Base-by-base conservation (phyloP, 2,888 invertebrate species). In the Drosophila mercatorum region DNA sequence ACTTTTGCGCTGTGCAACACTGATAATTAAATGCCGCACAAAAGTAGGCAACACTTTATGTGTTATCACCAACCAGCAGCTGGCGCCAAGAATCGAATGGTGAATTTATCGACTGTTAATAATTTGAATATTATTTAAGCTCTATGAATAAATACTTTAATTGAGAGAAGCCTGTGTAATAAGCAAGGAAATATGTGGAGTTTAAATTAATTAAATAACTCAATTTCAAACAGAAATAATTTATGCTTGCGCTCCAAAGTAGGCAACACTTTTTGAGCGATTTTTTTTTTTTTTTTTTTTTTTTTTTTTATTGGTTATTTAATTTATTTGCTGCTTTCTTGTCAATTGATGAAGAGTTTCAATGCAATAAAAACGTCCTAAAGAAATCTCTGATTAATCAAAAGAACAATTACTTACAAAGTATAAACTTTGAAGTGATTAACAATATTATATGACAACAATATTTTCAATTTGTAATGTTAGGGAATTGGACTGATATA, bases 41-140 rank as follows among this genome's bases (percentile, higher is more conserved):
- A 72, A 66, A 72, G 66, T 40, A 53, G 36, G 73, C 72, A 73
- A 53, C 43, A 40, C 11, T 55, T 34, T 69, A 34, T 3, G 5
- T 11, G 17, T 17, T 34, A 11, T 11, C 31, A n/a, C 2, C 14
- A 0, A 17, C 7, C 34, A 36, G 3, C 10, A n/a, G 6, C 3
- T 2, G 34, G 34, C 11, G 7, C 12, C 17, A 17, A 34, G 12
- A 51, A 12, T 51, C 31, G 4, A 51, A 34, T 11, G 12, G 3
- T 12, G 7, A 34, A 34, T 22, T 22, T 17, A 10, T 51, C 12
- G 12, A 26, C 12, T 7, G 6, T 46, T 46, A 2, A 3, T 2
- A 22, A 5, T 12, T 44, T 22, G 4, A 44, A 43, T 43, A 43
- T 17, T 10, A 0, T 8, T n/a, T n/a, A 0, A 41, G 7, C 8